A percentile compares a stretch with the other conserved stretches of the same genome.
These are phyloP conservation scores for Dusona sp. DNA, from an alignment of 2,888 invertebrate species.

Conservation along the genomic window DNA sequence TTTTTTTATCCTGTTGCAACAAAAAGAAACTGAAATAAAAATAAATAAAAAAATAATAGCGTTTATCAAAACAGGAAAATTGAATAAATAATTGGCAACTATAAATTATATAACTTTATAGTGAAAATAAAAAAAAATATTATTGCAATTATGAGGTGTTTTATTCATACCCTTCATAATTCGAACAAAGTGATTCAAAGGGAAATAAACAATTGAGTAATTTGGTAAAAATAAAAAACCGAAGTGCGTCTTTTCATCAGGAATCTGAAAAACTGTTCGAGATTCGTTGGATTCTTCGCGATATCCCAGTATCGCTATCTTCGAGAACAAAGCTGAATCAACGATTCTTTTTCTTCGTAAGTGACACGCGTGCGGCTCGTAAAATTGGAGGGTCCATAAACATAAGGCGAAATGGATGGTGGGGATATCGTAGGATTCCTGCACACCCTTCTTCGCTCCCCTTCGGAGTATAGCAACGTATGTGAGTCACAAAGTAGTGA, in stretches of 20 bases:
- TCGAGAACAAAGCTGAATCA: constrained; percentile 15
- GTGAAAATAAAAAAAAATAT: background rate
- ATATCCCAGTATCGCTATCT: background rate
- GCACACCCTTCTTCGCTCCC: constrained; percentile 32
- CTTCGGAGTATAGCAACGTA: constrained; percentile 18
- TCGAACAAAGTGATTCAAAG: too few species aligned
- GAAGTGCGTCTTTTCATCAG: background rate
- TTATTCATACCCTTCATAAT: too few species aligned
- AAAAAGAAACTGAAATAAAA: background rate
- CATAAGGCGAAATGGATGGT: constrained; percentile 41
- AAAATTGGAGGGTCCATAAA: constrained; percentile 60
- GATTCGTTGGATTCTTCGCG: background rate
- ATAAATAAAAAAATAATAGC: background rate
- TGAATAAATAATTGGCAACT: background rate
- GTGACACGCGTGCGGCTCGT: background rate
- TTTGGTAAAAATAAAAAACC: background rate
- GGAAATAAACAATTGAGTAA: too few species aligned
- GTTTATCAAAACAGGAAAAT: background rate
- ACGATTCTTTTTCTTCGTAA: background rate
- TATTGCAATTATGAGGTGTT: too few species aligned
- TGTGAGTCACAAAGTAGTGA: constrained; percentile 67
- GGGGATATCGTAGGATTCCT: constrained; percentile 48
- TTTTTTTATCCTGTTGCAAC: background rate
- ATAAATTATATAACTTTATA: background rate
- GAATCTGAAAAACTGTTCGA: background rate